Conservation (phyloP, 2,113 vertebrate species). For the Melanerpes aurifrons region DNA sequence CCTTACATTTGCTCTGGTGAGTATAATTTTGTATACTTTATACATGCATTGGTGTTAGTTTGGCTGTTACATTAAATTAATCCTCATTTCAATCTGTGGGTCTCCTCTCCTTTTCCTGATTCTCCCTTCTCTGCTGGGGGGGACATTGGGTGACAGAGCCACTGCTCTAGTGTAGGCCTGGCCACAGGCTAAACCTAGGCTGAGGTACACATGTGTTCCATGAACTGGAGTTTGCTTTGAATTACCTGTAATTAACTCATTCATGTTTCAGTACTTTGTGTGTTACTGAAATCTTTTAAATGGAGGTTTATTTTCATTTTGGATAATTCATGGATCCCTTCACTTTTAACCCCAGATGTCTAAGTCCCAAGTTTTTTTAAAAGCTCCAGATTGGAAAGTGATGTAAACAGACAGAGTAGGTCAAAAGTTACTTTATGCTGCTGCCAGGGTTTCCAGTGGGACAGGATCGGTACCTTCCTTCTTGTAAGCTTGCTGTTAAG, state of each 20-base stretch:
- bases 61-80: no score
- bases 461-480: conserved; percentile 67
- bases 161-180: no score
- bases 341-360: conserved; percentile 24
- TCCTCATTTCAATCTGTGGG: no score
- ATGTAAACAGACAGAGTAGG: conserved; percentile 25
- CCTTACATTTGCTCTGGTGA: no score
- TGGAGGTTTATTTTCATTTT: conserved; percentile 60
- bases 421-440: not conserved
- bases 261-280: not conserved
- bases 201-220: not conserved
- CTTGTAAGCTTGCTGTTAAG: conserved; percentile 53
- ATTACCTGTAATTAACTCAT: conserved; percentile 66
- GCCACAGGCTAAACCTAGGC: no score
- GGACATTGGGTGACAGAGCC: no score
- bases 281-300: conserved; percentile 50
- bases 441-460: not conserved
- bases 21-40: no score
- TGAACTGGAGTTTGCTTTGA: conserved; percentile 24
- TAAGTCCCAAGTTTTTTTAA: conserved; percentile 4
- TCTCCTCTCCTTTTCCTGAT: no score
- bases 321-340: conserved; percentile 34
- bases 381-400: not conserved
- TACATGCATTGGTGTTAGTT: no score
- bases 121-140: no score